phyloP scores from a whole-genome alignment of 1,140 invertebrate genomes.

The Physella acuta region DNA sequence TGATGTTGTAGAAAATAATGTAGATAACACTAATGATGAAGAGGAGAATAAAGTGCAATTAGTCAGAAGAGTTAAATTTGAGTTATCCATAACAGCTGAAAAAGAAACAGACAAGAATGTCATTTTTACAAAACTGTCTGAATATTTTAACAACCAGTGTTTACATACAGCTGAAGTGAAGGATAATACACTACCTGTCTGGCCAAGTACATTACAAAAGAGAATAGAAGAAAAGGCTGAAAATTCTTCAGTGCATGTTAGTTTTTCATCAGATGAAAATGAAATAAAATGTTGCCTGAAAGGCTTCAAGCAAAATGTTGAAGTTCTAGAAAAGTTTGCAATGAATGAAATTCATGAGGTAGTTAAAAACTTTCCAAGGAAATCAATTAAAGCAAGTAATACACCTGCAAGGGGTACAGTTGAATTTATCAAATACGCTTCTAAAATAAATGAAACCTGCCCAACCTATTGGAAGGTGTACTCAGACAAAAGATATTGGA shows the following conservation, averaged over 20 bases:
- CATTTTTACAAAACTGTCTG: background rate
- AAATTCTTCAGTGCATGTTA: background rate
- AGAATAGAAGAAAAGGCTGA: background rate
- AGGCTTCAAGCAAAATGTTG: background rate
- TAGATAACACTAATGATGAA: too few species aligned
- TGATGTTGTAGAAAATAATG: background rate
- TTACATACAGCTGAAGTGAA: slow-evolving; percentile 1
- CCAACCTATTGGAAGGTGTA: slow-evolving; percentile 7
- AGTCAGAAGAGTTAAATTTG: too few species aligned
- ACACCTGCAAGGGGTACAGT: background rate
- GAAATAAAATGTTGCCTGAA: background rate
- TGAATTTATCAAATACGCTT: slow-evolving; percentile 1
- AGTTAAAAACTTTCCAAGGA: background rate
- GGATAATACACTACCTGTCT: background rate
- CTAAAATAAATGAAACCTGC: background rate
- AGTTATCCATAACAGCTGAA: background rate
- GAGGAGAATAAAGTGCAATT: too few species aligned
- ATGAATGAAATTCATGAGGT: background rate
- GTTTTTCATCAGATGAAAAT: background rate
- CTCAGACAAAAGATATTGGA: background rate
- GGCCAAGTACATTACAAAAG: background rate
- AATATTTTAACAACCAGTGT: background rate
- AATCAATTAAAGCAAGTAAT: background rate
- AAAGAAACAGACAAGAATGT: background rate
- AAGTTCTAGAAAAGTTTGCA: background rate